Evolutionary conservation across 2,888 invertebrate species (phyloP), one percentile per base, ranked within the genome.

Genomic region (Myathropa florea): DNA sequence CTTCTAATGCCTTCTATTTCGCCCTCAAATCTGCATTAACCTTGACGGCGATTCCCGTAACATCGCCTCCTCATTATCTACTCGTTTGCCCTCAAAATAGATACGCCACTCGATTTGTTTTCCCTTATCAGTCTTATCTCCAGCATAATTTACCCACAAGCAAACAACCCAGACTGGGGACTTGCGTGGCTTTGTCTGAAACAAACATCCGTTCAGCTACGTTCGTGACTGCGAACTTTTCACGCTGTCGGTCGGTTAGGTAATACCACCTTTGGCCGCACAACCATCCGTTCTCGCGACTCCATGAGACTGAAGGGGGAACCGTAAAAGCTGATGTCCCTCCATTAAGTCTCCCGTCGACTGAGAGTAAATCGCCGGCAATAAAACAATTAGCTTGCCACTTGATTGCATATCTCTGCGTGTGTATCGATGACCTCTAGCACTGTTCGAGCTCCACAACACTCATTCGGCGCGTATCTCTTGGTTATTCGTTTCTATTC

Each of bases 221-320:
- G 7, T 46, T 46, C 46, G 46, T 46, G 46, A 46, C 46, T 46
- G 4, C 46, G 46, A 46, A 12, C 36, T 61, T 70, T 70, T 36
- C 14, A 68, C 61, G 55, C 46, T 24, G 46, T 39, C 46, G 3
- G 14, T 53, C 10, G 55, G 70, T 77, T 68, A 77, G 63, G 63
- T 70, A 77, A 36, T 77, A 55, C n/a, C 68, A 70, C 77, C 77
- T 70, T 77, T 70, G 77, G 18, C 46, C 46, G 46, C 46, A 18
- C 26, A n/a, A 1, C 60, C 4, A 18, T 21, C 30, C 28, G 67
- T 46, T n/a, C 39, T 14, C 36, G 18, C 12, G 33, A 33, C 55
- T 53, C 61, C n/a, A 33, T 24, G 46, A 26, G 77, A 61, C 4
- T 70, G 53, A 26, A 6, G 33, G 60, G 60, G 68, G 53, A 68